phyloP scores from a whole-genome alignment of 2,888 invertebrate species.

The Camponotus fellah region DNA sequence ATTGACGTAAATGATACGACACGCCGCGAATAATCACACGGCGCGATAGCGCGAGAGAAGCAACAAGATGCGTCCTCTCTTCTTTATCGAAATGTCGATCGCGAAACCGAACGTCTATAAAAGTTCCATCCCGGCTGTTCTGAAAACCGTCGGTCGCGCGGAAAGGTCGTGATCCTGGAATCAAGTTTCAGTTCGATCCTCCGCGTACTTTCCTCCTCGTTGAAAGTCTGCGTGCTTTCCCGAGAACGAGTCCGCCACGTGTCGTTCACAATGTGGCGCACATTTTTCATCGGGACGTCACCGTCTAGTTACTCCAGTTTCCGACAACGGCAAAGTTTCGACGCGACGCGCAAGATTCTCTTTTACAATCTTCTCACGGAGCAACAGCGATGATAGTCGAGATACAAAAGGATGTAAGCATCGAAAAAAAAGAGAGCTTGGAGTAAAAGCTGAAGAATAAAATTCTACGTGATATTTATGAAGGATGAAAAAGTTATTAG shows the following conservation, averaged over 20 bases:
- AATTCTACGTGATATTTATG: neutral
- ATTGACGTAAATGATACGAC: constrained; percentile 40
- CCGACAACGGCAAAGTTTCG: constrained; percentile 39
- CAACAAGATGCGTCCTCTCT: constrained; percentile 16
- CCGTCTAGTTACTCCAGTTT: constrained; percentile 48
- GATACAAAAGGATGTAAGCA: constrained; percentile 25
- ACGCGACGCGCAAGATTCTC: constrained; percentile 22
- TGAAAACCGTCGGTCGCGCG: constrained; percentile 24
- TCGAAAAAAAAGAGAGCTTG: neutral
- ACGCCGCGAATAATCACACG: neutral
- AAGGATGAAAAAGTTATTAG: constrained; percentile 7
- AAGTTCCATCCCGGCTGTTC: neutral
- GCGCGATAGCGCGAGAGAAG: constrained; percentile 15
- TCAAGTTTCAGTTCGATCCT: constrained; percentile 33
- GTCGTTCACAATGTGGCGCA: constrained; percentile 53
- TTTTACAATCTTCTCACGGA: constrained; percentile 24
- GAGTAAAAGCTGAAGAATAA: constrained; percentile 13
- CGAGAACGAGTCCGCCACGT: constrained; percentile 42
- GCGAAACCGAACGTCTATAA: neutral
- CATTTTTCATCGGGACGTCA: constrained; percentile 50
- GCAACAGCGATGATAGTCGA: constrained; percentile 22
- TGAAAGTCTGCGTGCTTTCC: constrained; percentile 47
- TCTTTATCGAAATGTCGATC: constrained; percentile 25
- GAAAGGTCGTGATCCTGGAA: constrained; percentile 45
- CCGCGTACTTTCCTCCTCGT: constrained; percentile 41